Evolutionary conservation across 92 coral and sea anemone species (phyloP).

Genomic region (Phenganax marumi): DNA sequence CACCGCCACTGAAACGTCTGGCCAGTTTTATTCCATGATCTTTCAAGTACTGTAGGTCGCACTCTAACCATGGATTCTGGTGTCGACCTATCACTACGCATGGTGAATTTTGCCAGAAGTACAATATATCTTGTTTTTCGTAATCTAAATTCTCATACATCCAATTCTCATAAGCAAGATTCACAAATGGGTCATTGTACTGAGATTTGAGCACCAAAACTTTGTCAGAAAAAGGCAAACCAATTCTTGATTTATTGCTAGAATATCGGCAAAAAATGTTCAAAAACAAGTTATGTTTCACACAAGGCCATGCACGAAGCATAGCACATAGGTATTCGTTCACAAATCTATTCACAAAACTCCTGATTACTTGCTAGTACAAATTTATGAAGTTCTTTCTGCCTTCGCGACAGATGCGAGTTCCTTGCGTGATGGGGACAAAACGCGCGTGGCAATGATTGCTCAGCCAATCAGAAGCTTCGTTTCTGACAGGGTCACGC

Average conservation of each 20-base stretch:
- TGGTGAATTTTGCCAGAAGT: conserved; percentile 84
- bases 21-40: conserved; percentile 66
- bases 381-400: not conserved
- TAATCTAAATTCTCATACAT: conserved; percentile 77
- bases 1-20: conserved; percentile 92
- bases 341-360: not conserved
- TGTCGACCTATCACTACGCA: conserved; percentile 86
- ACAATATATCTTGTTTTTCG: conserved; percentile 70
- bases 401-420: not conserved
- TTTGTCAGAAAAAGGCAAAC: conserved; percentile 34
- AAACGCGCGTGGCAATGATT: too few relatives aligned
- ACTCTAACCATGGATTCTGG: conserved; percentile 96
- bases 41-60: conserved; percentile 57
- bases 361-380: not conserved
- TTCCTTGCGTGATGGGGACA: too few relatives aligned
- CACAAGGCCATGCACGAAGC: not conserved
- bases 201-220: conserved; percentile 68
- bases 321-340: not conserved
- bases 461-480: not conserved
- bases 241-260: conserved; percentile 15
- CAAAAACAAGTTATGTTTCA: not conserved
- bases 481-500: not conserved
- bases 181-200: conserved; percentile 71
- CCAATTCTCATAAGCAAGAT: conserved; percentile 98
- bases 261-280: not conserved